Evolutionary conservation across 2,797 vertebrate species (phyloP).

Genomic region (Telmatherina bonti): DNA sequence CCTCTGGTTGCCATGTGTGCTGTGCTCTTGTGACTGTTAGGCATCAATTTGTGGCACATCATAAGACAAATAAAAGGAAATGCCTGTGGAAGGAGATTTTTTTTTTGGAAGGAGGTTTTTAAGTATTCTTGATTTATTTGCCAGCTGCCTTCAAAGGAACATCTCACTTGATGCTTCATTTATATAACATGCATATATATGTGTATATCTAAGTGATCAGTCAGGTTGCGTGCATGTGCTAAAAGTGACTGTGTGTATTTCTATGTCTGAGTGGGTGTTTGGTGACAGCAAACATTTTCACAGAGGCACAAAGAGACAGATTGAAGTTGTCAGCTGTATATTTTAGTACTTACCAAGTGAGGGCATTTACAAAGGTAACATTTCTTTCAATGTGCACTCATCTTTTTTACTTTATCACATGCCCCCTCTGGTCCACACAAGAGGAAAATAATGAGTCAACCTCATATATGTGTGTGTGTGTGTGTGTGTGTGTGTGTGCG

Average conservation of each 20-base stretch:
- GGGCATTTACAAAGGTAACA: conserved; percentile 1
- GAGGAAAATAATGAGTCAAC: conserved; percentile 33
- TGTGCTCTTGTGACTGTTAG: conserved; percentile 33
- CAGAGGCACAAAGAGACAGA: conserved; percentile 13
- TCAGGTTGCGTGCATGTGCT: conserved; percentile 12
- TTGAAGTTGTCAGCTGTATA: conserved; percentile 17
- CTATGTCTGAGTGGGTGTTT: conserved; percentile 21
- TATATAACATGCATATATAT: not conserved
- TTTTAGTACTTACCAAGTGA: not conserved
- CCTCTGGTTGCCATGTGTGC: conserved; percentile 35
- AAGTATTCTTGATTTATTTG: conserved; percentile 32
- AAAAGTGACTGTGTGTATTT: conserved; percentile 31
- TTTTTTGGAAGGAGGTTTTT: not conserved
- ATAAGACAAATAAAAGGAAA: conserved; percentile 25
- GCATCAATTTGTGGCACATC: conserved; percentile 40
- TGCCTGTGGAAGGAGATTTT: conserved; percentile 1
- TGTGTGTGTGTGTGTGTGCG: too few relatives aligned
- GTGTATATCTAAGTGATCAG: conserved; percentile 16
- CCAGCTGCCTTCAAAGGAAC: conserved; percentile 15
- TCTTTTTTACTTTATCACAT: conserved; percentile 17
- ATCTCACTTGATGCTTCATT: conserved; percentile 16
- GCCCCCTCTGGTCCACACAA: conserved; percentile 8
- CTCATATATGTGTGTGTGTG: not conserved
- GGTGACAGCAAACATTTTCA: conserved; percentile 37
- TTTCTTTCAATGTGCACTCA: conserved; percentile 8